A percentile compares a stretch with the other conserved stretches of the same genome.
phyloP scores from a whole-genome alignment of 1,140 invertebrate species.

The Drosophila paulistorum region DNA sequence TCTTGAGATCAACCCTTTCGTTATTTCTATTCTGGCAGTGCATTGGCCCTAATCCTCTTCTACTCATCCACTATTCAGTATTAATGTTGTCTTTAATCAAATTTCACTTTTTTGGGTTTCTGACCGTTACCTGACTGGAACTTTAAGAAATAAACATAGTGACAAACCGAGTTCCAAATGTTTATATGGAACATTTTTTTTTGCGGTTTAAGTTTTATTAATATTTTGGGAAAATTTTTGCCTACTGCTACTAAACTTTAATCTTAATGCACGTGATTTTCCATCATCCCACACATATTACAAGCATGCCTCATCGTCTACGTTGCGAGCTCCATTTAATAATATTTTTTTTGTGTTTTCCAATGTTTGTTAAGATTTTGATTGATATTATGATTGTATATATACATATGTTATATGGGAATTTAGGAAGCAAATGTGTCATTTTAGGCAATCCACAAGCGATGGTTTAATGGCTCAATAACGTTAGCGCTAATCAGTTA shows the following conservation, averaged over 20 bases:
- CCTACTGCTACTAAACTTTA: background rate
- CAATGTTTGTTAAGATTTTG: no score
- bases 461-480: no score
- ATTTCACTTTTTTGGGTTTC: background rate
- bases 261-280: background rate
- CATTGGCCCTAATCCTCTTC: no score
- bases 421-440: no score
- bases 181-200: background rate
- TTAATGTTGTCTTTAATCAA: background rate
- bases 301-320: conserved; percentile 16
- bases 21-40: background rate
- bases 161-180: background rate
- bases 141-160: background rate
- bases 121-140: background rate
- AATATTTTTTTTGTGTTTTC: no score
- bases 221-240: no score
- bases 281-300: background rate
- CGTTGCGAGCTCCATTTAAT: conserved; percentile 17
- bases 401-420: no score
- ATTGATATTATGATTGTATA: no score
- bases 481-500: background rate
- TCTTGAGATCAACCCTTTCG: background rate
- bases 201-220: background rate
- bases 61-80: background rate
- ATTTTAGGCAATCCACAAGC: no score